Percentiles rank a stretch among this genome's conserved stretches.
These are phyloP conservation scores for Dryobotodes eremita DNA, from an alignment of 2,888 invertebrate species.

Conservation along the genomic window DNA sequence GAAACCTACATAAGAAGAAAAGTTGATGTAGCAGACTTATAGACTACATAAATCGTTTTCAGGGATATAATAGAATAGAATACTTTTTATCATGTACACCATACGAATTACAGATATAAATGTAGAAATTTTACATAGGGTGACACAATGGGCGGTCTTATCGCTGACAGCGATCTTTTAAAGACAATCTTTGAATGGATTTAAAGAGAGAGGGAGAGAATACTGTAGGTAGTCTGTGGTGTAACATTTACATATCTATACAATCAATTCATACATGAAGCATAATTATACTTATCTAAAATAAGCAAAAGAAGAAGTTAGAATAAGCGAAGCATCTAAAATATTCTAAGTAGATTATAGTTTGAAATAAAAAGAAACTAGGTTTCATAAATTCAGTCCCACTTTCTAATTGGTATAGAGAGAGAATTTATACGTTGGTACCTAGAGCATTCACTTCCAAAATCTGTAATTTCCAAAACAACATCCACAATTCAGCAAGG, in stretches of 20 bases:
- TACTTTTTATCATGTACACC: neutral
- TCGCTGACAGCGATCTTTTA: neutral
- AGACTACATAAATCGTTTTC: neutral
- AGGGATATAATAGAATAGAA: neutral
- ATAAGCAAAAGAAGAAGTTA: neutral
- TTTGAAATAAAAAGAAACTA: neutral
- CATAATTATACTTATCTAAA: neutral
- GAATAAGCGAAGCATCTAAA: too few relatives aligned
- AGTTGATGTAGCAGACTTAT: neutral
- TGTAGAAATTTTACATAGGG: neutral
- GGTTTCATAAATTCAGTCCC: too few relatives aligned
- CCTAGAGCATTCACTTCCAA: neutral
- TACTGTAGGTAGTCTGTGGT: neutral
- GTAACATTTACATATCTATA: neutral
- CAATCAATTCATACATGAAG: neutral
- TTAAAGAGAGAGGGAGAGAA: neutral
- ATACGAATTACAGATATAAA: neutral
- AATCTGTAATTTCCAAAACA: neutral
- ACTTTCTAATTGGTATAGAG: neutral
- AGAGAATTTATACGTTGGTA: neutral
- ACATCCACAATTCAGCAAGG: neutral
- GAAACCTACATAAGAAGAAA: neutral
- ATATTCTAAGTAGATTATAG: neutral
- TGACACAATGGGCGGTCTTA: neutral
- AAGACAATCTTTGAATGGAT: neutral